Evolutionary conservation across 2,113 vertebrate genomes (phyloP).

Genomic region (Sorex araneus): DNA sequence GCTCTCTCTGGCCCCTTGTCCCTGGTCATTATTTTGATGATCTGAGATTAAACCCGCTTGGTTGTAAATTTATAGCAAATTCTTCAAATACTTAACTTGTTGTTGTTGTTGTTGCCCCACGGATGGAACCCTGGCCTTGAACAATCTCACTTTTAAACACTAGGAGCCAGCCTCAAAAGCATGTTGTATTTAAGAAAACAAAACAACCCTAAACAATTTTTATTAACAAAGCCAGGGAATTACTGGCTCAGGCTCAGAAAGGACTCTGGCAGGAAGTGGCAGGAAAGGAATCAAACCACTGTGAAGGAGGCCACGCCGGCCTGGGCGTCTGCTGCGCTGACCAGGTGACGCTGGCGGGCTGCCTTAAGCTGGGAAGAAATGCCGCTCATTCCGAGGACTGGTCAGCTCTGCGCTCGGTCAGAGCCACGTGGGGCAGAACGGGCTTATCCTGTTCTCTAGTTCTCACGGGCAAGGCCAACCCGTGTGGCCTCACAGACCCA

Average conservation of each 20-base stretch:
- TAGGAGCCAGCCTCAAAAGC: constrained; percentile 50
- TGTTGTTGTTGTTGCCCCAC: too few relatives aligned
- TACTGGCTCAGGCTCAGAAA: constrained; percentile 61
- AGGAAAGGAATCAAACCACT: constrained; percentile 71
- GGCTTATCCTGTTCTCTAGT: constrained; percentile 53
- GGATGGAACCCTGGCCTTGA: too few relatives aligned
- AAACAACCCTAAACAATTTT: not conserved
- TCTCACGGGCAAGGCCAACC: constrained; percentile 66
- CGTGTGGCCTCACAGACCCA: not conserved
- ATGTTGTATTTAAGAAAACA: not conserved
- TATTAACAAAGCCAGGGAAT: constrained; percentile 71
- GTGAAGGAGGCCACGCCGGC: constrained; percentile 50
- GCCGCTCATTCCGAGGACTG: constrained; percentile 47
- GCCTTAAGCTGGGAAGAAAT: constrained; percentile 50
- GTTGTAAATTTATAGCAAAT: not conserved
- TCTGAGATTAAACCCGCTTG: not conserved
- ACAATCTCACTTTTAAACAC: constrained; percentile 57
- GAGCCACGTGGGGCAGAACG: not conserved
- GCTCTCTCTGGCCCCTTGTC: not conserved
- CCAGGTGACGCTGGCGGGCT: constrained; percentile 12
- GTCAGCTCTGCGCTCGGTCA: constrained; percentile 33
- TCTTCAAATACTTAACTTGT: not conserved
- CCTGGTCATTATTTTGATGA: constrained; percentile 27
- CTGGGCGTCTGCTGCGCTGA: constrained; percentile 47
- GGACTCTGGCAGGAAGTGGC: constrained; percentile 48